Percentiles rank a stretch among this genome's conserved stretches.
phyloP scores from a whole-genome alignment of 2,113 vertebrate species.

The Phylloscopus whistleri region DNA sequence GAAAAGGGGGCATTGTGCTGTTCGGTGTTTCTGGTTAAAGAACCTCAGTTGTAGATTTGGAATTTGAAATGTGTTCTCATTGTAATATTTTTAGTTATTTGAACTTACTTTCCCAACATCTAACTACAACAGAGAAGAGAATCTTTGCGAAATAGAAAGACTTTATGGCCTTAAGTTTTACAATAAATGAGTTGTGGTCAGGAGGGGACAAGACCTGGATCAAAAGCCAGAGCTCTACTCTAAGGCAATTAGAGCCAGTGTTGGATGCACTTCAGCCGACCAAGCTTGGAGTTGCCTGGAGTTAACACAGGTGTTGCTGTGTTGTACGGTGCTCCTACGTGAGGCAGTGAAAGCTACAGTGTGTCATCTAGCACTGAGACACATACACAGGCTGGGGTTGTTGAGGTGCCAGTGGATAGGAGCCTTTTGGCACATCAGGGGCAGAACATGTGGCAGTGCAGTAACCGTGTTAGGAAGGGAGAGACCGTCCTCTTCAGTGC shows the following conservation, averaged over 20 bases:
- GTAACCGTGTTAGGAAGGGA: not conserved
- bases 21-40: conserved; percentile 68
- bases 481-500: not conserved
- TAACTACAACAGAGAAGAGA: conserved; percentile 47
- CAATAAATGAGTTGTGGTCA: conserved; percentile 31
- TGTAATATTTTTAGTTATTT: conserved; percentile 65
- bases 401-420: not conserved
- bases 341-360: not conserved
- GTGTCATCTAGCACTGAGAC: not conserved
- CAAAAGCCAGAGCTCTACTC: conserved; percentile 35
- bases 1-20: conserved; percentile 64
- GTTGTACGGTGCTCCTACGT: not conserved
- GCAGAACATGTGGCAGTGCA: not conserved
- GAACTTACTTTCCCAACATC: conserved; percentile 59
- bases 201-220: conserved; percentile 29
- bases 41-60: conserved; percentile 60
- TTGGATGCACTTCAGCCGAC: not conserved
- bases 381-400: not conserved
- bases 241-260: not conserved
- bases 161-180: conserved; percentile 62
- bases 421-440: not conserved
- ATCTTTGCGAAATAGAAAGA: conserved; percentile 48
- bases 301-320: not conserved
- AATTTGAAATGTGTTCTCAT: conserved; percentile 66
- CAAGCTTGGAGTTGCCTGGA: not conserved